These are phyloP conservation scores for Trissolcus basalis DNA, from an alignment of 1,140 invertebrate species.

Conservation along the genomic window DNA sequence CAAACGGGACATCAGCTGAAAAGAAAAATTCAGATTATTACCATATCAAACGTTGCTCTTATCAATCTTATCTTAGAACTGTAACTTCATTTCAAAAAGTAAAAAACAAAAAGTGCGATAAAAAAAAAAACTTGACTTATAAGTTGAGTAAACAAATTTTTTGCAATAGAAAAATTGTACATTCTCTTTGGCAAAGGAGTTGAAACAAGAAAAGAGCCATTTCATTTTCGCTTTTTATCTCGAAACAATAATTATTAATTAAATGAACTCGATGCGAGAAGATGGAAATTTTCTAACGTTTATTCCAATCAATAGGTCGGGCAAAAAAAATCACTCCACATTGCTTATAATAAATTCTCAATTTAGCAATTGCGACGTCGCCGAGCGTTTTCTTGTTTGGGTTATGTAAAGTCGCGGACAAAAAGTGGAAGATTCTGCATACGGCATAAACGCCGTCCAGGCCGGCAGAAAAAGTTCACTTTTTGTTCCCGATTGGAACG, in stretches of 20 bases:
- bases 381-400: conserved; percentile 48
- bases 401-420: conserved; percentile 53
- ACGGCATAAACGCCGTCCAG: conserved; percentile 43
- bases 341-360: conserved; percentile 53
- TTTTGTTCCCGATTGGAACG: conserved; percentile 48
- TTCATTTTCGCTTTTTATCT: conserved; percentile 10
- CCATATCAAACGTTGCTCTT: no score
- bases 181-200: not conserved
- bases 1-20: conserved; percentile 2
- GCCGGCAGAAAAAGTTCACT: conserved; percentile 30
- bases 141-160: not conserved
- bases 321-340: conserved; percentile 42
- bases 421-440: conserved; percentile 58
- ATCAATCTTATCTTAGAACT: no score
- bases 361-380: conserved; percentile 57
- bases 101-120: not conserved
- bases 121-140: no score
- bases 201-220: not conserved
- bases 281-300: conserved; percentile 40
- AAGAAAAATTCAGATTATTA: not conserved
- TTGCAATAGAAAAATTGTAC: no score
- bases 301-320: conserved; percentile 32
- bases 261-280: conserved; percentile 28
- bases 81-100: no score
- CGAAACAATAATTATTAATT: conserved; percentile 4